These are phyloP conservation scores for Drosophila mojavensis DNA, from an alignment of 1,140 invertebrate genomes.

Conservation along the genomic window DNA sequence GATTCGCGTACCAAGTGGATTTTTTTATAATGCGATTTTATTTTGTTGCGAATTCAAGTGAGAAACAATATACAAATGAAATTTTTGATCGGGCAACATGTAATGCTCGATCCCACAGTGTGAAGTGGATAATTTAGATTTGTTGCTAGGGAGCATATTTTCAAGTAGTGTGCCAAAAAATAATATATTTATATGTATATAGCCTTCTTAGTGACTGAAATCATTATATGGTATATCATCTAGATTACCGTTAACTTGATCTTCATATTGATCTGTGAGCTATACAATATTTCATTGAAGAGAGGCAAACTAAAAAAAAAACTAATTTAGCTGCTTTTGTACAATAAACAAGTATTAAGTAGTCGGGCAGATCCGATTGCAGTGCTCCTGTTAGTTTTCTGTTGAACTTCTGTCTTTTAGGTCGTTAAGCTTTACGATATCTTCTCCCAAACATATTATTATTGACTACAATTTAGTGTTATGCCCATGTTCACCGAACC, in stretches of 20 bases:
- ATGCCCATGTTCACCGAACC: slow-evolving; percentile 21
- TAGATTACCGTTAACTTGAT: too few species aligned
- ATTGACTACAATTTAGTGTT: neutral
- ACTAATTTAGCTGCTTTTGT: too few species aligned
- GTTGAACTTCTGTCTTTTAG: neutral
- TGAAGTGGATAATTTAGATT: neutral
- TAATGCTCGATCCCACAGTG: too few species aligned
- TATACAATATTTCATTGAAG: too few species aligned
- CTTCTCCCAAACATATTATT: slow-evolving; percentile 6
- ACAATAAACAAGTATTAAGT: too few species aligned
- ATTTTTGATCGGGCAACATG: neutral
- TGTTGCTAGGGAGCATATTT: neutral
- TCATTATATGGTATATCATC: too few species aligned
- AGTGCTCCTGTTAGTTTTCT: neutral
- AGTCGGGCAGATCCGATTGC: neutral
- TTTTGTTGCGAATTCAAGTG: slow-evolving; percentile 55
- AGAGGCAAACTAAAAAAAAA: too few species aligned
- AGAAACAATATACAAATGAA: slow-evolving; percentile 39
- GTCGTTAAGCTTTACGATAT: slow-evolving; percentile 1
- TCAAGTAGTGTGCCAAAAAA: too few species aligned
- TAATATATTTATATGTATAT: too few species aligned
- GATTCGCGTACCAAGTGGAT: slow-evolving; percentile 47
- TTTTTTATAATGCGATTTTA: slow-evolving; percentile 70
- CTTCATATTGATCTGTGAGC: too few species aligned
- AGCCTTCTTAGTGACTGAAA: too few species aligned